Evolutionary conservation across 2,113 vertebrate genomes (phyloP), one percentile per base, ranked within the genome.

Genomic region (Paradoxurus hermaphroditus): DNA sequence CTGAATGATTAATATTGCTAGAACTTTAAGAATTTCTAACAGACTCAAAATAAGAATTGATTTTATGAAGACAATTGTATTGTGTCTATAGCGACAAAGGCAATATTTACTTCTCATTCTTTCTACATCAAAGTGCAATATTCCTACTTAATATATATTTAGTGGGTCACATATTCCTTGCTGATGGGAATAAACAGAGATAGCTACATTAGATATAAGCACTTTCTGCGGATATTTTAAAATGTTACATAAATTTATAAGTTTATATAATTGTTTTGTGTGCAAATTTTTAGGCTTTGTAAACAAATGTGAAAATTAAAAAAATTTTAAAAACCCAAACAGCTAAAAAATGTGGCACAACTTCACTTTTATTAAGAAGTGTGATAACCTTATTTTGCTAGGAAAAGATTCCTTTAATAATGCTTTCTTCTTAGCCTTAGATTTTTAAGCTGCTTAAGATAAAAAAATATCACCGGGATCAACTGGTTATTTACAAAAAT

Each of bases 401-500:
- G 29, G 46, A 41, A 68, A 94, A 86, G 39, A 53, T 85, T 67
- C 34, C 86, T 73, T 41, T 53, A 87, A 90, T 44, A 90, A 63
- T 70, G 15, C n/a, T 94, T 77, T 90, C 15, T 46, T 81, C 44
- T 82, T 90, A 31, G 36, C 63, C 25, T 91, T 89, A 85, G 25
- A 73, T 46, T 88, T 82, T 70, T 91, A 91, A 96, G 41, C 75
- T 84, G 5, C 14, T 73, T 82, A 96, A 95, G 10, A 73, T 77
- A 15, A 65, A 84, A 63, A 91, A 93, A 92, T 16, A 86, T 41
- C 88, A 90, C 19, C 29, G 4, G 23, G 44, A 93, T 56, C 46
- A 96, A 53, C 14, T 89, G 16, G 13, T 14, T 91, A 96, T 84
- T 93, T 91, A 82, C 51, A 72, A 93, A 95, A 94, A 81, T 81